Conservation (phyloP, 2,113 vertebrate genomes). For the Chaetodon auriga region DNA sequence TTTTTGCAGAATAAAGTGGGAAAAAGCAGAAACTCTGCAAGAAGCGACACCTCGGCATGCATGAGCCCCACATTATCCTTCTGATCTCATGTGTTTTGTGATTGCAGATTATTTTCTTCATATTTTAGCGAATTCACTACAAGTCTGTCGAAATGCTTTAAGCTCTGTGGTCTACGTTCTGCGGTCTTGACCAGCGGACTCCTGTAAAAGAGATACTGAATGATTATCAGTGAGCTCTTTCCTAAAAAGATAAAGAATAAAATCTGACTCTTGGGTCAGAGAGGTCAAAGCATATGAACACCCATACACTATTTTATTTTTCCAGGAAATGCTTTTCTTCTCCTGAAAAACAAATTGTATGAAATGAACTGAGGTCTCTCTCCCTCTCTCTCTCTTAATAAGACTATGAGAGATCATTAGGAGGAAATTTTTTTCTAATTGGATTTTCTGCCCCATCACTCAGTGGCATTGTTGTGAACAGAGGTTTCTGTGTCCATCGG, state of each 20-base stretch:
- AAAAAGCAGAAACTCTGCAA: not conserved
- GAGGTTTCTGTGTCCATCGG: slow-evolving; percentile 62
- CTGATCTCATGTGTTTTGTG: too few relatives aligned
- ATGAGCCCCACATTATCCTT: not conserved
- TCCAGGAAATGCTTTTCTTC: slow-evolving; percentile 54
- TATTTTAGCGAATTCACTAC: not conserved
- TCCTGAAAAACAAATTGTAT: slow-evolving; percentile 63
- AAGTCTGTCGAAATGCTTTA: not conserved
- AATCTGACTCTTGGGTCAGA: slow-evolving; percentile 9
- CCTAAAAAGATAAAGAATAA: not conserved
- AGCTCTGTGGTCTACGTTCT: not conserved
- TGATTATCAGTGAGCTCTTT: not conserved
- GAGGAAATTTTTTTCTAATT: slow-evolving; percentile 84
- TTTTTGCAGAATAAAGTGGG: too few relatives aligned
- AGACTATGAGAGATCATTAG: slow-evolving; percentile 72
- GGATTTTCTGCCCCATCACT: slow-evolving; percentile 74
- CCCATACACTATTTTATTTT: slow-evolving; percentile 18
- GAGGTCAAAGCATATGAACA: slow-evolving; percentile 27
- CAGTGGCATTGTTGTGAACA: slow-evolving; percentile 70
- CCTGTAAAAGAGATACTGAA: not conserved
- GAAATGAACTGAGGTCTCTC: slow-evolving; percentile 42
- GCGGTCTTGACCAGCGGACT: not conserved
- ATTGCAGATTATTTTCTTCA: not conserved
- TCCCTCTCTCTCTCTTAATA: slow-evolving; percentile 52
- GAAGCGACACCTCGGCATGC: too few relatives aligned